Evolutionary conservation across 2,797 vertebrate species (phyloP), one percentile per base, ranked within the genome.

Genomic region (Austrolebias charrua): DNA sequence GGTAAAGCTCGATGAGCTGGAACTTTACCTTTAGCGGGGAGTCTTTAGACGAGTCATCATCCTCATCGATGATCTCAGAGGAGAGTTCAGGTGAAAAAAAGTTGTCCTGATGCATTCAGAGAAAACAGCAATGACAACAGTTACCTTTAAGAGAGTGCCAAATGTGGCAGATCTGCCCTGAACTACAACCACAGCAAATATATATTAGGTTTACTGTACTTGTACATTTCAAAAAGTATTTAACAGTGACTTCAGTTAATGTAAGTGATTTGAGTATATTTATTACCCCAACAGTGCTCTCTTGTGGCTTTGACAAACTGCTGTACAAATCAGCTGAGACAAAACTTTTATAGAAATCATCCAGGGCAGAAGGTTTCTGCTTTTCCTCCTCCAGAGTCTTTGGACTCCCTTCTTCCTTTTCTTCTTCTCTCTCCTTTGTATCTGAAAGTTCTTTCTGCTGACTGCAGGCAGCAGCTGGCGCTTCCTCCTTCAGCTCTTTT

Each of bases 321-420:
- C 60, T 88, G 75, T 82, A 83, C 16, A 87, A 44, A 28, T 90
- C 82, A 16, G 80, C 54, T 10, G 83, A 78, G 58, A 83, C 75
- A 14, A 87, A 55, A 69, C 83, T 90, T 18, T 54, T 89, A 53
- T 88, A 92, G 18, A 91, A 88, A 51, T 91, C 88, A 75, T 91
- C 90, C 51, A 90, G 77, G 5, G 79, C 46, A 63, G 91, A 88
- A 6, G 66, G 60, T 72, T 89, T 88, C 2, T 55, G 67, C 69
- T 94, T 93, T 18, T 92, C 91, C 66, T 94, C 93, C 38, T 93
- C 91, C 66, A 83, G 58, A 71, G 82, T 90, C 81, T 93, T 92
- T 19, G 81, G 75, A 7, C 85, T 88, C 76, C 94, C 93, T 16
- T 91, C 92, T 16, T 93, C 90, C 79, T 91, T 79, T n/a, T 76